Conservation (phyloP, 2,113 vertebrate species). For the Pterophyllum scalare region DNA sequence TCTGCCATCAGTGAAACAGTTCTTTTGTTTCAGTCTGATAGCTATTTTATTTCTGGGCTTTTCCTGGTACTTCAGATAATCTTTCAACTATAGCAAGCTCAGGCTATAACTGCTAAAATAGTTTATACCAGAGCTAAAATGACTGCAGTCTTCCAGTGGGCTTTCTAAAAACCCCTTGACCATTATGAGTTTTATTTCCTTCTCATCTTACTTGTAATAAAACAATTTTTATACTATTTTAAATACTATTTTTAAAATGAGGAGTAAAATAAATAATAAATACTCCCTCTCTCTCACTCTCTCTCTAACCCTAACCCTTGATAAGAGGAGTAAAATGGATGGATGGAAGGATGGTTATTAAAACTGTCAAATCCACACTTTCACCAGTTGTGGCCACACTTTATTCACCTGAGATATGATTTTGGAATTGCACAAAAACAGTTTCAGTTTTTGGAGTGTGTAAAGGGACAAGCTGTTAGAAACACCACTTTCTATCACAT, state of each 20-base stretch:
- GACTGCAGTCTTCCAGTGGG: too few relatives aligned
- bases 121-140: too few relatives aligned
- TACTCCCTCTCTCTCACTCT: too few relatives aligned
- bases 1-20: neutral
- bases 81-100: too few relatives aligned
- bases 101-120: too few relatives aligned
- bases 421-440: constrained; percentile 28
- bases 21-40: neutral
- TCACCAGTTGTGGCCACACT: constrained; percentile 22
- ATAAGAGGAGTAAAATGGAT: neutral
- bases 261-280: too few relatives aligned
- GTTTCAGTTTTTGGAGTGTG: constrained; percentile 34
- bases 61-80: too few relatives aligned
- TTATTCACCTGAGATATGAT: constrained; percentile 1
- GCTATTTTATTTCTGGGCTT: too few relatives aligned
- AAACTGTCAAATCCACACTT: constrained; percentile 42
- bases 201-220: too few relatives aligned
- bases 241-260: neutral
- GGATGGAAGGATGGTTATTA: constrained; percentile 2
- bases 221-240: too few relatives aligned
- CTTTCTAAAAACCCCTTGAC: too few relatives aligned
- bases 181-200: too few relatives aligned
- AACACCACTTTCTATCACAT: constrained; percentile 27
- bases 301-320: neutral
- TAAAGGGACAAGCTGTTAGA: constrained; percentile 49